phyloP scores from a whole-genome alignment of 2,113 vertebrate species.

The Arizona elegans region DNA sequence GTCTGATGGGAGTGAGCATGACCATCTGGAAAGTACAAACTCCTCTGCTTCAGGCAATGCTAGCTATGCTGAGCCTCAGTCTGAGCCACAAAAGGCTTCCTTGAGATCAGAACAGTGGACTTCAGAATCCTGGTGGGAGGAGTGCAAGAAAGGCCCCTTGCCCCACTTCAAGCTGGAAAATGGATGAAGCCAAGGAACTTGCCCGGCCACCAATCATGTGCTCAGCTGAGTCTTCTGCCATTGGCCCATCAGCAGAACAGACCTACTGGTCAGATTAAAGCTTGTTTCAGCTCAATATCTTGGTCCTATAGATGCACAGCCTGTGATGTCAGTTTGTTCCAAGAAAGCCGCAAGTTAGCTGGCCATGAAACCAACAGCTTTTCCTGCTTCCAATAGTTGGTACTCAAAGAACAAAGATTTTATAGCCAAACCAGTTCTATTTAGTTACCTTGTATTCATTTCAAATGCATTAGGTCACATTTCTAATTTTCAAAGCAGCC shows the following conservation, averaged over 20 bases:
- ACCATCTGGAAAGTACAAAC: not conserved
- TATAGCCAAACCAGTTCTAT: not conserved
- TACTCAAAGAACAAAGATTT: not conserved
- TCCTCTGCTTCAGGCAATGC: slow-evolving; percentile 13
- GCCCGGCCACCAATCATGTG: not conserved
- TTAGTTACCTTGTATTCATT: not conserved
- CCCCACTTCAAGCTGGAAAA: not conserved
- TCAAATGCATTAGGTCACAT: not conserved
- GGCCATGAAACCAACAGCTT: not conserved
- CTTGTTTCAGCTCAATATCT: not conserved
- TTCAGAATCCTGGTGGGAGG: not conserved
- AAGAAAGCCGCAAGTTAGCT: not conserved
- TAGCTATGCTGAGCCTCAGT: not conserved
- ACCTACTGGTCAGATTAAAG: not conserved
- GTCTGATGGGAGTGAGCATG: not conserved
- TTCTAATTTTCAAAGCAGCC: not conserved
- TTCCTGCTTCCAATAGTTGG: not conserved
- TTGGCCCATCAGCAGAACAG: not conserved
- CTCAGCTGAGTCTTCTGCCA: not conserved
- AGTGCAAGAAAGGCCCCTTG: not conserved
- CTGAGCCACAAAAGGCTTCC: not conserved
- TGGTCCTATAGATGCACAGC: not conserved
- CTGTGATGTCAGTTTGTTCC: not conserved
- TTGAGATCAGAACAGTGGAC: not conserved
- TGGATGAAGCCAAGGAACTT: not conserved